Evolutionary conservation across 2,797 vertebrate genomes (phyloP), one percentile per base, ranked within the genome.

Genomic region (Sebastes miniatus): DNA sequence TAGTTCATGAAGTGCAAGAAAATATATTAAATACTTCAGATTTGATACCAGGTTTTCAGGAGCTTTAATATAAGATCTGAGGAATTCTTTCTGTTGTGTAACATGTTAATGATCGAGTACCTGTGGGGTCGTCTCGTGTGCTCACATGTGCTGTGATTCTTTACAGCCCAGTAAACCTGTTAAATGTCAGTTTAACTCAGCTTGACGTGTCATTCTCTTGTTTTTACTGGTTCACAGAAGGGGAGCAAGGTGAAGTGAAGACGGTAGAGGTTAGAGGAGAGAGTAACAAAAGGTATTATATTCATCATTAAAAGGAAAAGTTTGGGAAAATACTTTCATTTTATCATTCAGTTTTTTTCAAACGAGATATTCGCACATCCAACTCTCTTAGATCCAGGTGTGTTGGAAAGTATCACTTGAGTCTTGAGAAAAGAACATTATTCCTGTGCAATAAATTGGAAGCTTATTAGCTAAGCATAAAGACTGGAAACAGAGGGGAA

Each of bases 121-220:
- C 74, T 66, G 69, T 47, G 62, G 5, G n/a, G 61, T 50, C 22
- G n/a, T 66, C 67, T 78, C 50, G 52, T 63, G 68, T 32, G n/a
- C 69, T 79, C 27, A 32, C 57, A 62, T 62, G 66, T 50, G 57
- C 72, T n/a, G 61, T 20, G n/a, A 24, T 54, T 78, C 73, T 91
- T 90, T 70, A 87, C 79, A 80, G 75, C 14, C 76, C 71, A 74
- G 62, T 91, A 87, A 88, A 87, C 61, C 61, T 32, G 50, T 75
- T 76, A 69, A 83, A 87, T 63, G 72, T 78, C 64, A 36, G 31
- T 69, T 76, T 64, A 81, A 83, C 43, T 52, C 4, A 63, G 71
- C 31, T 50, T 67, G 24, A 43, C 57, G 5, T 63, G 61, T 62
- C 65, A 61, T 32, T 62, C 20, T 67, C n/a, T 18, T 36, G 12